A percentile compares a stretch with the other conserved stretches of the same genome.
phyloP scores from a whole-genome alignment of 1,140 invertebrate species.

The Dendrolimus kikuchii region DNA sequence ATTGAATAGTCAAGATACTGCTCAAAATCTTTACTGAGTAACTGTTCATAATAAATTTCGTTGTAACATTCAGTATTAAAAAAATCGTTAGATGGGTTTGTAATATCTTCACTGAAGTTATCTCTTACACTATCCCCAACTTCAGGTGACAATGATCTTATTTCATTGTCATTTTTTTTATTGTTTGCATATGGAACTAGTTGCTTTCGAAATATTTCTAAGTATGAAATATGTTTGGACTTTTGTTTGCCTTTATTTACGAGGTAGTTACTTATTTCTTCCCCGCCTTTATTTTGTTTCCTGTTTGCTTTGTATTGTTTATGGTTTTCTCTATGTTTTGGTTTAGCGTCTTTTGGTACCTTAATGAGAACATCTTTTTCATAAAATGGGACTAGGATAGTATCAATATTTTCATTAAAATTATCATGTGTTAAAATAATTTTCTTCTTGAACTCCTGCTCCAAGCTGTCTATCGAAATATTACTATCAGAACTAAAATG shows the following conservation, averaged over 20 bases:
- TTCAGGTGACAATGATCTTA: constrained; percentile 55
- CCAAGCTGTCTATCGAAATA: constrained; percentile 54
- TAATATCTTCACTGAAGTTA: constrained; percentile 36
- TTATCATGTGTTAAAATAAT: constrained; percentile 17
- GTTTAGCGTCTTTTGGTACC: constrained; percentile 38
- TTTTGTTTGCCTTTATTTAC: constrained; percentile 41
- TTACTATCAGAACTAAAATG: constrained; percentile 34
- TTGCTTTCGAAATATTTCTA: constrained; percentile 56
- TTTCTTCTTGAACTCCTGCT: constrained; percentile 37
- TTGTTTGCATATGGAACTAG: constrained; percentile 18
- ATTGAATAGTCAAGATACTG: constrained; percentile 40
- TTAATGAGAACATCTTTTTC: constrained; percentile 60
- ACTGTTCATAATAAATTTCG: constrained; percentile 57
- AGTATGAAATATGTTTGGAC: constrained; percentile 31
- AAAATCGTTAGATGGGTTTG: constrained; percentile 35
- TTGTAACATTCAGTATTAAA: constrained; percentile 59
- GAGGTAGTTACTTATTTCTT: constrained; percentile 31
- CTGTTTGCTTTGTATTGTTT: constrained; percentile 11
- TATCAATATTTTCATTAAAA: constrained; percentile 38
- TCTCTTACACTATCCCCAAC: constrained; percentile 55
- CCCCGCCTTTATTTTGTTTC: constrained; percentile 21
- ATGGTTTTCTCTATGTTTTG: constrained; percentile 20
- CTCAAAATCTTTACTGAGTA: constrained; percentile 39
- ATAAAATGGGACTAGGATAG: constrained; percentile 61
- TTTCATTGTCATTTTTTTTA: constrained; percentile 30